phyloP scores from a whole-genome alignment of 2,113 vertebrate species.

The Heterochromis multidens region DNA sequence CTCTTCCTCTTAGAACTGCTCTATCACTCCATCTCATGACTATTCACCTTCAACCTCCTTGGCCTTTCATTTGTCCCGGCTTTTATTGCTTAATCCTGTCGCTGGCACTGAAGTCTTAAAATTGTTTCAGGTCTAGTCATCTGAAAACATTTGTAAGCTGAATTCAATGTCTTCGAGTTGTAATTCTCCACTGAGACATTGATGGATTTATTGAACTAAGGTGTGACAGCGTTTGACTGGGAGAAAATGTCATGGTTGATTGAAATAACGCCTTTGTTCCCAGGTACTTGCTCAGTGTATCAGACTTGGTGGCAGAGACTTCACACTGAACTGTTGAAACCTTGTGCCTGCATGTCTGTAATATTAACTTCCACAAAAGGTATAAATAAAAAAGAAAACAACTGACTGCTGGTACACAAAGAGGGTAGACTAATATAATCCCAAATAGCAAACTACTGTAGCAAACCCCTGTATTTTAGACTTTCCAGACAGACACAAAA shows the following conservation, averaged over 20 bases:
- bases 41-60: constrained; percentile 17
- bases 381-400: neutral
- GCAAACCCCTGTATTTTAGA: neutral
- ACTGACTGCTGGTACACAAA: neutral
- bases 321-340: neutral
- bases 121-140: constrained; percentile 23
- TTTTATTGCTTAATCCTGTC: constrained; percentile 39
- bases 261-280: constrained; percentile 32
- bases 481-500: neutral
- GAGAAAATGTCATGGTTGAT: constrained; percentile 44
- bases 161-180: constrained; percentile 5
- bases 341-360: neutral
- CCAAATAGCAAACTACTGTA: neutral
- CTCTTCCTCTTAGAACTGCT: constrained; percentile 25
- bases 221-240: constrained; percentile 32
- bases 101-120: neutral
- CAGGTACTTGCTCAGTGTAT: neutral
- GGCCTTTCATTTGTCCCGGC: constrained; percentile 25
- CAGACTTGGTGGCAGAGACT: neutral
- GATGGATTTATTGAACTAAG: constrained; percentile 51
- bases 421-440: neutral
- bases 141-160: constrained; percentile 3
- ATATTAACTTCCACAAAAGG: neutral
- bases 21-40: constrained; percentile 51
- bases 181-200: constrained; percentile 21